Evolutionary conservation across 2,113 vertebrate genomes (phyloP).

Genomic region (Balaeniceps rex): DNA sequence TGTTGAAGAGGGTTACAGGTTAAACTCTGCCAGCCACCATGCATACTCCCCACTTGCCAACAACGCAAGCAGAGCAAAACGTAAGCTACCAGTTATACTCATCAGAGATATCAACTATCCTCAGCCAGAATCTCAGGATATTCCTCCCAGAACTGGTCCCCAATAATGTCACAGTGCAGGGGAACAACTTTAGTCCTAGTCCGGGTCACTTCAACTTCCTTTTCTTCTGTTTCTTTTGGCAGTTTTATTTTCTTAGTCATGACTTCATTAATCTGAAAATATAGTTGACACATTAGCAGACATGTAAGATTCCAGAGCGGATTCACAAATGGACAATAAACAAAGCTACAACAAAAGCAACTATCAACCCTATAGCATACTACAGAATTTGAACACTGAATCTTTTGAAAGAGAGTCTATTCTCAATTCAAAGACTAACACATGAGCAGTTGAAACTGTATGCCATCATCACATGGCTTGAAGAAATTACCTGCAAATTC

Average conservation of each 20-base stretch:
- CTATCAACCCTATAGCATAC: not conserved
- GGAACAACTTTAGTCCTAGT: conserved; percentile 74
- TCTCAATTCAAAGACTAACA: not conserved
- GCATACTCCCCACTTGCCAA: not conserved
- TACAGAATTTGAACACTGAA: not conserved
- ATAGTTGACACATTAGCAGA: not conserved
- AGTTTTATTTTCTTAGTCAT: conserved; percentile 77
- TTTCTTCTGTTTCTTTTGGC: conserved; percentile 77
- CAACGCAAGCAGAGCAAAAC: not conserved
- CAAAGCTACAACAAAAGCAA: not conserved
- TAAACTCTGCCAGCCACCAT: not conserved
- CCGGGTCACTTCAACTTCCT: conserved; percentile 77
- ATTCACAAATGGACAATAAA: not conserved
- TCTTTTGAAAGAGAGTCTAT: not conserved
- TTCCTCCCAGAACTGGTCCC: conserved; percentile 93
- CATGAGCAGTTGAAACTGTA: not conserved
- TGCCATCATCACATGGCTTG: not conserved
- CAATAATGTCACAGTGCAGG: conserved; percentile 88
- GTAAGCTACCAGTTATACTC: not conserved
- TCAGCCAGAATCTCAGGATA: conserved; percentile 84
- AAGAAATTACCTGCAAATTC: not conserved
- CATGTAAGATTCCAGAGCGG: not conserved
- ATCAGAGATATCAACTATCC: conserved; percentile 63
- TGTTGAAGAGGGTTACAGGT: not conserved
- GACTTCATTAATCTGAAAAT: conserved; percentile 81